Evolutionary conservation across 2,888 invertebrate genomes (phyloP).

Genomic region (Temnothorax ravouxi): DNA sequence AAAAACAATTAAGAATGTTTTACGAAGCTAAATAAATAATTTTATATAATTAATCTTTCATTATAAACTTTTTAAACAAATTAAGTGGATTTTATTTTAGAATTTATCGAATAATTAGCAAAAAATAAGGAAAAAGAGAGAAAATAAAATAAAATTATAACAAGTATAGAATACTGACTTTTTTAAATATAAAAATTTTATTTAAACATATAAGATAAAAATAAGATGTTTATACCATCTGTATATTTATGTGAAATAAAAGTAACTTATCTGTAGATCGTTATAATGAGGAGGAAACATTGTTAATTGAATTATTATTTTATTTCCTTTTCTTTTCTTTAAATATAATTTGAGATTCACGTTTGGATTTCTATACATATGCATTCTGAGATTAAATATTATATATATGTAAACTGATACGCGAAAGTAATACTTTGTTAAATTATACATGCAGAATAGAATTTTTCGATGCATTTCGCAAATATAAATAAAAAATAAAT

Average conservation of each 20-base stretch:
- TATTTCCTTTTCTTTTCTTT: background rate
- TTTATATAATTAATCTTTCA: background rate
- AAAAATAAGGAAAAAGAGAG: background rate
- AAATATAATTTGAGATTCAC: background rate
- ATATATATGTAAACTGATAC: background rate
- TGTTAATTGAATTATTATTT: background rate
- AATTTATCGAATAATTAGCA: background rate
- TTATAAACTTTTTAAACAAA: background rate
- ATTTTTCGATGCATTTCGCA: background rate
- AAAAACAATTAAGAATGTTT: background rate
- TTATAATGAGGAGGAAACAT: background rate
- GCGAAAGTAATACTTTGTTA: background rate
- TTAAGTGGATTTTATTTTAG: background rate
- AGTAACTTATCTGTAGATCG: background rate
- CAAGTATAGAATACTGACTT: background rate
- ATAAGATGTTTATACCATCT: background rate
- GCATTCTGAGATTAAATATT: background rate
- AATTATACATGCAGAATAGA: background rate
- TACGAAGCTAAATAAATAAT: background rate
- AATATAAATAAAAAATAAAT: background rate
- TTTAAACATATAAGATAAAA: background rate
- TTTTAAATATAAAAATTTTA: background rate
- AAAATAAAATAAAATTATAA: background rate
- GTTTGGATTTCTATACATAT: background rate
- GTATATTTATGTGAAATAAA: background rate